Evolutionary conservation across 2,113 vertebrate genomes (phyloP).

Genomic region (Corythornis vintsioides): DNA sequence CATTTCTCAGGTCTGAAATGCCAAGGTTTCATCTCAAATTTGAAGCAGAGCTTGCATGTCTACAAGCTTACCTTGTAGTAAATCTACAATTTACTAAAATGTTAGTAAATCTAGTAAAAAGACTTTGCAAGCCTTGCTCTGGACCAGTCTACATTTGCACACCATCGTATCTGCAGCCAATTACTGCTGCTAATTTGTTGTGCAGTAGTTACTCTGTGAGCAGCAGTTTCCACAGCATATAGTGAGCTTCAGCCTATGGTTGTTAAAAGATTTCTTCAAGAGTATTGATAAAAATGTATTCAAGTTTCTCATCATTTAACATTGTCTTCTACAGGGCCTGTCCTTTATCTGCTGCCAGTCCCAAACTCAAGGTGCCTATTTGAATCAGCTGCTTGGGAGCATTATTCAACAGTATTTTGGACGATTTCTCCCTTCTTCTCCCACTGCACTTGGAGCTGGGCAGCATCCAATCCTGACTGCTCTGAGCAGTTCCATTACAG

Average conservation of each 20-base stretch:
- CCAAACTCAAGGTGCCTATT: conserved; percentile 83
- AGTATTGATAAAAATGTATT: background rate
- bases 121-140: background rate
- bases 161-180: background rate
- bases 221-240: background rate
- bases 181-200: background rate
- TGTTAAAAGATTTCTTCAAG: background rate
- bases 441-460: conserved; percentile 51
- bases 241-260: background rate
- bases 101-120: background rate
- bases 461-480: conserved; percentile 90
- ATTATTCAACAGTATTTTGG: conserved; percentile 88
- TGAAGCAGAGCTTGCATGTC: background rate
- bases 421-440: conserved; percentile 87
- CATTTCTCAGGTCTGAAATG: background rate
- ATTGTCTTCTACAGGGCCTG: conserved; percentile 81
- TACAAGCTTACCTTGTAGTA: background rate
- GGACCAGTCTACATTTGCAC: background rate
- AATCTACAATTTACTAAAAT: no score
- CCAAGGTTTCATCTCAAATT: background rate
- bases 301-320: background rate
- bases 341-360: conserved; percentile 84
- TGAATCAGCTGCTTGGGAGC: conserved; percentile 88
- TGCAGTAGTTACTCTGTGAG: background rate
- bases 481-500: conserved; percentile 75